Base-by-base conservation (phyloP, 2,797 vertebrate genomes). In the Apogon talboti region DNA sequence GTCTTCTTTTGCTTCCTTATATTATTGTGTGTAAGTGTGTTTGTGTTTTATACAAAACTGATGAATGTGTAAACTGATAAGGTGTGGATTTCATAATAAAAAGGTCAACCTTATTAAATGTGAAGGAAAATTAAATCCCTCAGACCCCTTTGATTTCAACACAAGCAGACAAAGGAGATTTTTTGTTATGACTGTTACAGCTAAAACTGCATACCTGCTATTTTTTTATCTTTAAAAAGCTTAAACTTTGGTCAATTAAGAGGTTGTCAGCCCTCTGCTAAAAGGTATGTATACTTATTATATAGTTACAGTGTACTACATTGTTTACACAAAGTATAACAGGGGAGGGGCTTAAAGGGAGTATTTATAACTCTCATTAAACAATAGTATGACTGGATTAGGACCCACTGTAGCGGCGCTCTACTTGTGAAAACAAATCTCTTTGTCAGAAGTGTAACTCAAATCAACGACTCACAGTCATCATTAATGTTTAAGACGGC, bases 401-500 rank as follows among this genome's bases (percentile, higher is more conserved):
- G 15, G 11, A 3, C 19, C 12, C 41, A 1, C 16, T 47, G 28
- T 54, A 9, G 6, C 13, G 28, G 21, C 45, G 16, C 12, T 62
- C 33, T 49, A 59, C n/a, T 71, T 69, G 51, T 71, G 40, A 61
- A 80, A 82, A 71, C 48, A 0, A 85, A 79, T 52, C 37, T 66
- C 18, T 51, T 12, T 43, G 62, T 72, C 57, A 64, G 16, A 51
- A 64, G 28, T 63, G 47, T 69, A 78, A 86, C 75, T 78, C 10
- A 37, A 58, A 71, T 57, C 65, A 70, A 78, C 54, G 53, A 54
- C 76, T 81, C 64, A 60, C 64, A 66, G 71, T 82, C 81, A 87
- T 89, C 85, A 84, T 90, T 84, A 89, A 87, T 85, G 79, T 87
- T 90, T 90, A 79, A 84, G 85, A 87, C 76, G 77, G 82, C 83